These are phyloP conservation scores for Lophius piscatorius DNA, from an alignment of 2,113 vertebrate species.

Conservation along the genomic window DNA sequence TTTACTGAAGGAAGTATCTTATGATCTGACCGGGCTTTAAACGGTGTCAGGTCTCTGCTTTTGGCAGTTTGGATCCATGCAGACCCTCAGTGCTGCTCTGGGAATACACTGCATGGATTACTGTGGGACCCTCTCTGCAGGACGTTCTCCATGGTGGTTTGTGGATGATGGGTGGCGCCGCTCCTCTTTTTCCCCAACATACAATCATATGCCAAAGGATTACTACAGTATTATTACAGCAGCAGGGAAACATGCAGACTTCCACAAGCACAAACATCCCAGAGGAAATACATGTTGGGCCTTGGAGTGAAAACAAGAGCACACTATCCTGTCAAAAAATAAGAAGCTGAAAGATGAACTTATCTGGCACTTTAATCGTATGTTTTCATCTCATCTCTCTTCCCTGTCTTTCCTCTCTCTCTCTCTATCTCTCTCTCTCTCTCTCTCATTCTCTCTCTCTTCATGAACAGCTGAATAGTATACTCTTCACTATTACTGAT, in stretches of 20 bases:
- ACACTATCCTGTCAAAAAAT: slow-evolving; percentile 50
- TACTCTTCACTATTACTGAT: slow-evolving; percentile 50
- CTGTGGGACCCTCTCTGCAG: background rate
- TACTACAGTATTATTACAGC: slow-evolving; percentile 29
- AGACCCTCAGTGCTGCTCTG: slow-evolving; percentile 10
- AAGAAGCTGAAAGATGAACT: slow-evolving; percentile 37
- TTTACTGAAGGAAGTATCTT: slow-evolving; percentile 5
- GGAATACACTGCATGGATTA: slow-evolving; percentile 14
- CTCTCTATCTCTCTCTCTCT: slow-evolving; percentile 1
- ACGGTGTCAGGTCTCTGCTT: background rate
- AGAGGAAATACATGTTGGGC: slow-evolving; percentile 23
- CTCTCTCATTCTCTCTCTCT: slow-evolving; percentile 9
- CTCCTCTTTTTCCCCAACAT: slow-evolving; percentile 35
- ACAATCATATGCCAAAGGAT: slow-evolving; percentile 73
- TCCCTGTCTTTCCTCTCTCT: slow-evolving; percentile 3
- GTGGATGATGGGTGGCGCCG: background rate
- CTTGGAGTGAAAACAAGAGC: slow-evolving; percentile 45
- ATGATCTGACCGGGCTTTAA: background rate
- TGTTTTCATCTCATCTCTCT: slow-evolving; percentile 36
- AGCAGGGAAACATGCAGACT: slow-evolving; percentile 26
- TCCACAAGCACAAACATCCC: slow-evolving; percentile 27
- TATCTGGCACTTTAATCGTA: slow-evolving; percentile 57
- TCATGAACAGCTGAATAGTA: slow-evolving; percentile 49
- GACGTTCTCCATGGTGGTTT: background rate
- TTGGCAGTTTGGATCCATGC: slow-evolving; percentile 1